Evolutionary conservation across 2,888 invertebrate genomes (phyloP), one percentile per base, ranked within the genome.

Genomic region (Griposia aprilina): DNA sequence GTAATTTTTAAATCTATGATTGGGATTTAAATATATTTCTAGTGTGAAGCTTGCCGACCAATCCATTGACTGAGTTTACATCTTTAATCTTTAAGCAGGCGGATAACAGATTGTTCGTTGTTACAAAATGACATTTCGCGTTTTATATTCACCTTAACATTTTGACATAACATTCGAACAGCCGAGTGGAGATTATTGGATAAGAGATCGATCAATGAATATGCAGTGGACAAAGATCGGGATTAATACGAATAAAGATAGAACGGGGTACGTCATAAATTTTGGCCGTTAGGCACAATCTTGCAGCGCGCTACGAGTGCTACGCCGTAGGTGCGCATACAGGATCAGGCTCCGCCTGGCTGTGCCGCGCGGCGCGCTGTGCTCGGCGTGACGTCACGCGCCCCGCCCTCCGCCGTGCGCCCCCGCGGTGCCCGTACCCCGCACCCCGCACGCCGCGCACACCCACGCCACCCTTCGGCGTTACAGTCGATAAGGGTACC

Each of bases 401-500:
- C 74, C 62, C 60, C 76, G 52, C 75, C 74, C 84, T 59, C 78
- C 76, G 10, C 63, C 74, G 66, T 70, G 17, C 55, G 23, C 71
- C 36, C 78, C 67, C 74, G 67, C 83, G 30, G 76, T n/a, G 0
- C 48, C 7, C 5, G 50, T 10, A 1, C 74, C 80, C 78, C 69
- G 20, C 63, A 23, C 76, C 70, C 17, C 76, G n/a, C 62, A 11
- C 36, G 52, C 45, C 45, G 15, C 67, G 48, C 72, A 50, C 36
- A 20, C 72, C 76, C 74, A 30, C 77, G 41, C 84, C 65, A 48
- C 78, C 17, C 73, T 82, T 73, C 75, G 65, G 85, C 84, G 80
- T 77, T 83, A 85, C 89, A 91, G 90, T 91, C 91, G 91, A 91
- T 91, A 91, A 88, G 89, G 81, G 82, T 76, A 45, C 70, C 69